These are phyloP conservation scores for Sebastes oblongus DNA, from an alignment of 2,797 vertebrate genomes.

Conservation along the genomic window DNA sequence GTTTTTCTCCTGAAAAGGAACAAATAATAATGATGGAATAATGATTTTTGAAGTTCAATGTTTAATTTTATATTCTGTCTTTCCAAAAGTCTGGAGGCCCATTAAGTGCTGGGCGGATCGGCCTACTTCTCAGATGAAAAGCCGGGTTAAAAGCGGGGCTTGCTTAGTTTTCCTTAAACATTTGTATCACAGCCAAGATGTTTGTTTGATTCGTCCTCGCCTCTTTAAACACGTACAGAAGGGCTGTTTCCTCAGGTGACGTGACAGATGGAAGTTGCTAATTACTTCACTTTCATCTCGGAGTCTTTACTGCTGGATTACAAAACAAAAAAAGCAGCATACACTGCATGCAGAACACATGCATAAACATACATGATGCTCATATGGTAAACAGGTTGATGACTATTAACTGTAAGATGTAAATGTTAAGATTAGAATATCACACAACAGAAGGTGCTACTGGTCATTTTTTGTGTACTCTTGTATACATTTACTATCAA, in stretches of 20 bases:
- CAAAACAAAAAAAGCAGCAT: background rate
- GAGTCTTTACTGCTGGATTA: constrained; percentile 28
- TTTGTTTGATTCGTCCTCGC: constrained; percentile 48
- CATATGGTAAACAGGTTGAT: background rate
- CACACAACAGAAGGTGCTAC: background rate
- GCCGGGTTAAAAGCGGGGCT: constrained; percentile 42
- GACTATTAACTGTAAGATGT: background rate
- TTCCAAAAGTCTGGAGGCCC: constrained; percentile 29
- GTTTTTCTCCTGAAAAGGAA: constrained; percentile 51
- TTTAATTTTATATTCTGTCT: constrained; percentile 30
- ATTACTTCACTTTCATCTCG: constrained; percentile 54
- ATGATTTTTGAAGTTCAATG: constrained; percentile 51
- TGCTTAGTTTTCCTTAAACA: constrained; percentile 39
- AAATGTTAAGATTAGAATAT: background rate
- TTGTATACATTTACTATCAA: background rate
- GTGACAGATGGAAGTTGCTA: constrained; percentile 68
- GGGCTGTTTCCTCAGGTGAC: constrained; percentile 49
- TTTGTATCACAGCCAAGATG: constrained; percentile 40
- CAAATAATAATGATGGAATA: constrained; percentile 60
- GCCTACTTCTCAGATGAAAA: constrained; percentile 42
- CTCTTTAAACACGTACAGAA: constrained; percentile 43
- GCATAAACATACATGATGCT: background rate
- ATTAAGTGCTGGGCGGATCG: constrained; percentile 39
- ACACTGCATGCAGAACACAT: background rate
- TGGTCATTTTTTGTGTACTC: background rate